These are phyloP conservation scores for Parnassius apollo DNA, from an alignment of 2,888 invertebrate genomes.

Conservation along the genomic window DNA sequence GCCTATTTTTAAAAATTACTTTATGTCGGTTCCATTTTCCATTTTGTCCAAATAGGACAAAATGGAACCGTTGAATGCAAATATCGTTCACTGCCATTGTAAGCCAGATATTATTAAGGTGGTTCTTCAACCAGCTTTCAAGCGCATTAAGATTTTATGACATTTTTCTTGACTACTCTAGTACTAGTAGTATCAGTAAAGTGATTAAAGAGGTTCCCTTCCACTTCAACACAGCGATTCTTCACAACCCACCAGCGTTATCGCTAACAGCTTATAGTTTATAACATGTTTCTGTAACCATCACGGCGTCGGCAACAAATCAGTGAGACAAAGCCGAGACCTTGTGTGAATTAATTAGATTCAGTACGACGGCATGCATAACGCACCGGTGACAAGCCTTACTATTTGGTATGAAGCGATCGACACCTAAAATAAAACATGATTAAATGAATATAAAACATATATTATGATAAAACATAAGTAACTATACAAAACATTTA, in stretches of 20 bases:
- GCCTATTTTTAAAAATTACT: too few relatives aligned
- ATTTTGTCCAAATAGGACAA: too few relatives aligned
- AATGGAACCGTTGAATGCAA: too few relatives aligned
- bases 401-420: conserved; percentile 7
- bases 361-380: conserved; percentile 58
- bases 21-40: too few relatives aligned
- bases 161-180: too few relatives aligned
- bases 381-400: conserved; percentile 36
- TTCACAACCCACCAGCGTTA: background rate
- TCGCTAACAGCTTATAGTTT: conserved; percentile 28
- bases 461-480: too few relatives aligned
- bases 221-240: background rate
- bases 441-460: conserved; percentile 14
- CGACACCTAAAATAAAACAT: conserved; percentile 7
- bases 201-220: background rate
- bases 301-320: conserved; percentile 55
- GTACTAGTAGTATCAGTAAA: too few relatives aligned
- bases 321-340: conserved; percentile 60
- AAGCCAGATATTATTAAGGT: too few relatives aligned
- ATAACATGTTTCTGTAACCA: conserved; percentile 32
- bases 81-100: too few relatives aligned
- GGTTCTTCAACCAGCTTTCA: too few relatives aligned
- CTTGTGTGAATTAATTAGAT: conserved; percentile 71
- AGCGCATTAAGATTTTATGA: too few relatives aligned
- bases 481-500: too few relatives aligned